phyloP scores from a whole-genome alignment of 2,113 vertebrate species.

The Jacana jacana region DNA sequence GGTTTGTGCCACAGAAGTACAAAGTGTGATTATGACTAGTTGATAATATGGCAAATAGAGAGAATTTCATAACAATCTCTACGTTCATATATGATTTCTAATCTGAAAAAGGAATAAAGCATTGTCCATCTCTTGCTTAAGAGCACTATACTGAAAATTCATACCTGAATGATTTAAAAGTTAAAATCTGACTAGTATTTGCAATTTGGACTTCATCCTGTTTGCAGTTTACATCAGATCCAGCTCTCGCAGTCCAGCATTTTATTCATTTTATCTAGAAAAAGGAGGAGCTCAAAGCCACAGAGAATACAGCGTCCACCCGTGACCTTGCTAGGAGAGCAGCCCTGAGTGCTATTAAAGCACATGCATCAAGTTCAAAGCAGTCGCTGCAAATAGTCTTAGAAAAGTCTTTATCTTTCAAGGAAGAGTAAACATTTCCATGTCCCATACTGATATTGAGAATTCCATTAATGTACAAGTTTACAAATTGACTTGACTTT shows the following conservation, averaged over 20 bases:
- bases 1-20: not conserved
- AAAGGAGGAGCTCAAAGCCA: not conserved
- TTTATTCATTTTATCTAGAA: not conserved
- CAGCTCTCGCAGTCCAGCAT: not conserved
- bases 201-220: not conserved
- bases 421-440: not conserved
- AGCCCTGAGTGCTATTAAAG: not conserved
- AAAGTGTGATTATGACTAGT: not conserved
- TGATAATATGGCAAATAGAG: not conserved
- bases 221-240: not conserved
- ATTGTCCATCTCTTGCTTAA: not conserved
- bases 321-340: not conserved
- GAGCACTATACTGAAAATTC: not conserved
- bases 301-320: not conserved
- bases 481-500: not conserved
- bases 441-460: not conserved
- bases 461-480: not conserved
- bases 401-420: not conserved
- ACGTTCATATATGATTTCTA: not conserved
- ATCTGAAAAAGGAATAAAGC: not conserved
- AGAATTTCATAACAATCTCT: not conserved
- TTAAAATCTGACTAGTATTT: not conserved
- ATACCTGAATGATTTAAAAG: not conserved
- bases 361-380: not conserved
- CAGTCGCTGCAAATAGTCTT: not conserved